Base-by-base conservation (phyloP, 1,140 invertebrate species). In the Stegodyphus dumicola region DNA sequence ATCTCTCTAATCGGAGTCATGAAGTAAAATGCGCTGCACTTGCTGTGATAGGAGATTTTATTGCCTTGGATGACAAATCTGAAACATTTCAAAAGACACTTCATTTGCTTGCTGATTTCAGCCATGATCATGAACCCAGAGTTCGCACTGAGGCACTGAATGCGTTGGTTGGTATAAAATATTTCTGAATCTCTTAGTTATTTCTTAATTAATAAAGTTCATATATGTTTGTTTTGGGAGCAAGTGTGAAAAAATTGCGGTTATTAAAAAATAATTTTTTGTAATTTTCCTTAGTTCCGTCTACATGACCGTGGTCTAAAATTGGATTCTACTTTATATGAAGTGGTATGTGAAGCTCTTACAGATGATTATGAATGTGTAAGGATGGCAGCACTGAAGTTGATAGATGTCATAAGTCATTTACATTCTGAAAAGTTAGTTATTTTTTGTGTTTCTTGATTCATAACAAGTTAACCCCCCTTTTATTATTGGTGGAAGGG, bases 281-380 rank as follows among this genome's bases (percentile, higher is more conserved):
- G 15, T 9, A 60, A 10, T 74, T 67, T 54, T n/a, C 84, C 88
- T 89, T 48, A 93, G 92, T 87, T 93, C 17, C 87, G 90, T 76
- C 91, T 97, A 48, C 95, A 97, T 90, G 93, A 95, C 83, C 92
- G 96, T 88, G 95, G 95, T 1, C 93, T 95, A 83, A 93, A 94
- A 78, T 90, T 98, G 13, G 94, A 95, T 77, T 93, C 94, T 0
- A 92, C 92, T 85, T 92, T 97, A 5, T 99, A 98, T 91, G 92
- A 93, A 49, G 93, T 95, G 89, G 95, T 96, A 4, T 96, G 95
- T 88, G 92, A 93, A 71, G 95, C 95, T 15, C 92, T 99, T 33
- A 94, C 94, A 73, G 98, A 99, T 92, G 97, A 99, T 91, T 98
- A 97, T 92, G 97, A 99, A 91, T 96, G 95, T 90, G 97, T 98